Base-by-base conservation (phyloP, 2,113 vertebrate species). In the Peucedramus taeniatus region DNA sequence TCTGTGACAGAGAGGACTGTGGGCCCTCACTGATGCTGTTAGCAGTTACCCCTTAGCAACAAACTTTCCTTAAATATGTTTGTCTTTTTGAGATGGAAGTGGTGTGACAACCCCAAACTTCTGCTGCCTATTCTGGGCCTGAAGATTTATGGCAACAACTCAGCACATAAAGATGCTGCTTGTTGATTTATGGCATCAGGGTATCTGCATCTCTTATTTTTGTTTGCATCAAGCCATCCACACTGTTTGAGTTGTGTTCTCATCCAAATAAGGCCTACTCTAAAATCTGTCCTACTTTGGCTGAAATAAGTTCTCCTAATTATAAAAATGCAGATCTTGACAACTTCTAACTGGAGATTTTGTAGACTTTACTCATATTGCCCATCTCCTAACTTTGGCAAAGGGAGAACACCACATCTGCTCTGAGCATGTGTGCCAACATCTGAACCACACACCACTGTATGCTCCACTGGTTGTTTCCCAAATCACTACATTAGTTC, bases 151-250 rank as follows among this genome's bases (percentile, higher is more conserved):
- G 91, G 69, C 83, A 90, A 37, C 80, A 71, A 18, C 53, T 92
- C 92, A 92, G 47, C 69, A 42, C 53, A 24, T 51, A 69, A 86
- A 93, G 93, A 90, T 94, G 72, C 53, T 90, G 56, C 15, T 6
- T 15, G 2, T 37, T 96, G 85, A 96, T 96, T 95, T 93, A 92
- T 86, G 85, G 60, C 68, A 78, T 56, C 26, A 60, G 83, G 40
- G 23, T 95, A 92, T 94, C 64, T 86, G 75, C 79, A 90, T 80
- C 56, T 90, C 71, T 92, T 93, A 81, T 56, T 96, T 92, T 93
- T 83, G 69, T 93, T 97, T 95, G 60, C 90, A 86, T 93, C 71
- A 83, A 94, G 53, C 56, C 83, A 66, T 91, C 49, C 49, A 42
- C 49, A 64, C 33, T 66, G 30, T 72, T 86, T 0, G 0, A 89